Conservation (phyloP, 1,140 invertebrate species). For the Drosophila nebulosa region DNA sequence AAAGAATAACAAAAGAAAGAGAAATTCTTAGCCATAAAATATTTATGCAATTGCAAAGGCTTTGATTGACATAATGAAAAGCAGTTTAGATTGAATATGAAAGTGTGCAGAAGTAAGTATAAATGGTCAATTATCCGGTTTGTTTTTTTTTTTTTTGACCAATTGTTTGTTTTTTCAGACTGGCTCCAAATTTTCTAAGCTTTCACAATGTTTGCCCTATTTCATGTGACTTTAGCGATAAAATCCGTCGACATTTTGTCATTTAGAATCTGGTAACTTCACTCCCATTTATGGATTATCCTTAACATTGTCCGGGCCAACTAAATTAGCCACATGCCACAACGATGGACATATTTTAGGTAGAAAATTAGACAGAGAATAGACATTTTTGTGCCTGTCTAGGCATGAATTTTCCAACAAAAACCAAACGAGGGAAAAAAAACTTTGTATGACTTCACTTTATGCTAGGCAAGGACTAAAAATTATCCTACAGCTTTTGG, state of each 20-base stretch:
- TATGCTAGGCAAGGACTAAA: constrained; percentile 35
- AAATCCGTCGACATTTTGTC: constrained; percentile 3
- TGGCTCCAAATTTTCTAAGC: neutral
- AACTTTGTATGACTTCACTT: neutral
- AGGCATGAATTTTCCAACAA: constrained; percentile 9
- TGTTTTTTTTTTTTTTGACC: too few relatives aligned
- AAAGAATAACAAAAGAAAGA: constrained; percentile 1
- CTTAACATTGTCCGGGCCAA: constrained; percentile 24
- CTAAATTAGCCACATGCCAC: constrained; percentile 45
- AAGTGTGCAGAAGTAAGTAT: neutral
- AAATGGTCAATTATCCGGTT: neutral
- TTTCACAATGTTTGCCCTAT: neutral
- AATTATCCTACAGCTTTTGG: constrained; percentile 48
- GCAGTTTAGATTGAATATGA: neutral
- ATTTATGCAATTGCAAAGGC: constrained; percentile 10
- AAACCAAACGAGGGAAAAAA: neutral
- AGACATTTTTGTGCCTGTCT: constrained; percentile 37
- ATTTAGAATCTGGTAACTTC: constrained; percentile 2
- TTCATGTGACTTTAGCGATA: neutral
- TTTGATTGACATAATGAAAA: neutral
- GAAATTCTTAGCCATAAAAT: constrained; percentile 11
- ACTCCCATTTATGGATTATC: neutral
- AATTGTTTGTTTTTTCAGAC: neutral
- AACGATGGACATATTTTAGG: constrained; percentile 44
- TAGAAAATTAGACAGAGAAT: constrained; percentile 40